A percentile compares a stretch with the other conserved stretches of the same genome.
phyloP scores from a whole-genome alignment of 2,113 vertebrate genomes.

The Alectura lathami region DNA sequence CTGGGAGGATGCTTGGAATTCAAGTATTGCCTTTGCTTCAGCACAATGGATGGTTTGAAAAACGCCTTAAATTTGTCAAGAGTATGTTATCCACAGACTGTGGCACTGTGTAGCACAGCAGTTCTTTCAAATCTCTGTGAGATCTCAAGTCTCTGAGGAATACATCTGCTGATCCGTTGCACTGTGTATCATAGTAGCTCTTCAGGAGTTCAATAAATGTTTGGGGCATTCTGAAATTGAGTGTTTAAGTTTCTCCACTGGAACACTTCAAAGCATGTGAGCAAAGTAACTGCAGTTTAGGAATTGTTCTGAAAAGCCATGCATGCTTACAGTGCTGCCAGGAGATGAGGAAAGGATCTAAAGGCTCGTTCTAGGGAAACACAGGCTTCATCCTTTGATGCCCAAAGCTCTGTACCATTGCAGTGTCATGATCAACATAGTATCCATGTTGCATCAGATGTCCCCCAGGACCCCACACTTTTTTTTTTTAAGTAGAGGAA shows the following conservation, averaged over 20 bases:
- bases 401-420: background rate
- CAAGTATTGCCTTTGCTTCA: background rate
- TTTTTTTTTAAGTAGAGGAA: too few species aligned
- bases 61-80: background rate
- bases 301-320: background rate
- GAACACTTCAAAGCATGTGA: background rate
- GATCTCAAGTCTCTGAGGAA: background rate
- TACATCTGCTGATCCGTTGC: background rate
- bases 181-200: background rate
- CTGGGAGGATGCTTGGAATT: background rate
- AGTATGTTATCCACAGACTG: rapidly evolving
- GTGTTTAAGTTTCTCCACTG: background rate
- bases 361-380: background rate
- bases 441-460: background rate
- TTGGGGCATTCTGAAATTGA: background rate
- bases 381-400: background rate
- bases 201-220: background rate
- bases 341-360: background rate
- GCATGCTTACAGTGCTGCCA: background rate
- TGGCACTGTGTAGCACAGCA: background rate
- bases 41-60: background rate
- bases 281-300: background rate
- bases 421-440: background rate
- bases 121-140: background rate
- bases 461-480: too few species aligned